Percentiles rank a stretch among this genome's conserved stretches.
Evolutionary conservation across 2,113 vertebrate genomes (phyloP).

Genomic region (Cyprinodon variegatus): DNA sequence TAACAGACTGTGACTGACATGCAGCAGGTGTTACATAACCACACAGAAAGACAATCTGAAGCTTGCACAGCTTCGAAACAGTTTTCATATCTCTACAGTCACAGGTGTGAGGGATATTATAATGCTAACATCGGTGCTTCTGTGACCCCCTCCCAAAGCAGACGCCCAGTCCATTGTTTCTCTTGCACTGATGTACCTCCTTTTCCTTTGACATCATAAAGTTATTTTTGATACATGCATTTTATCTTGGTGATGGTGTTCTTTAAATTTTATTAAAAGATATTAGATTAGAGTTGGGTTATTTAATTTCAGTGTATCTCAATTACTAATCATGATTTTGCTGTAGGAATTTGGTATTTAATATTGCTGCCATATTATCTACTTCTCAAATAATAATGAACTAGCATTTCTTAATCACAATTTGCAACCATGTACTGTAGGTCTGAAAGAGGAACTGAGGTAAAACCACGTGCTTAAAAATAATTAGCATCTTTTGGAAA

Average conservation of each 20-base stretch:
- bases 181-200: neutral
- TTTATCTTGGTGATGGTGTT: too few species aligned
- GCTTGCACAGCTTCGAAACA: neutral
- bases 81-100: neutral
- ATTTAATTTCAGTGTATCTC: too few species aligned
- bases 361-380: too few species aligned
- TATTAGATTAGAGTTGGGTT: neutral
- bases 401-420: too few species aligned
- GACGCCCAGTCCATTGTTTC: too few species aligned
- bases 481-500: too few species aligned
- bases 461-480: too few species aligned
- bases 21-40: conserved; percentile 27
- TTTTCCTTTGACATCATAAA: neutral
- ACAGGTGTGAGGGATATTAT: neutral
- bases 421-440: too few species aligned
- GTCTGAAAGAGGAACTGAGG: too few species aligned
- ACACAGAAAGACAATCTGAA: neutral
- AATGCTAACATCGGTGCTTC: neutral
- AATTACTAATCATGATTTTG: neutral
- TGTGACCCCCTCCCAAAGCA: neutral
- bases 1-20: conserved; percentile 34
- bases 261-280: too few species aligned
- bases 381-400: too few species aligned
- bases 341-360: too few species aligned
- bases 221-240: neutral